Base-by-base conservation (phyloP, 2,113 vertebrate species). In the Rhinoderma darwinii region DNA sequence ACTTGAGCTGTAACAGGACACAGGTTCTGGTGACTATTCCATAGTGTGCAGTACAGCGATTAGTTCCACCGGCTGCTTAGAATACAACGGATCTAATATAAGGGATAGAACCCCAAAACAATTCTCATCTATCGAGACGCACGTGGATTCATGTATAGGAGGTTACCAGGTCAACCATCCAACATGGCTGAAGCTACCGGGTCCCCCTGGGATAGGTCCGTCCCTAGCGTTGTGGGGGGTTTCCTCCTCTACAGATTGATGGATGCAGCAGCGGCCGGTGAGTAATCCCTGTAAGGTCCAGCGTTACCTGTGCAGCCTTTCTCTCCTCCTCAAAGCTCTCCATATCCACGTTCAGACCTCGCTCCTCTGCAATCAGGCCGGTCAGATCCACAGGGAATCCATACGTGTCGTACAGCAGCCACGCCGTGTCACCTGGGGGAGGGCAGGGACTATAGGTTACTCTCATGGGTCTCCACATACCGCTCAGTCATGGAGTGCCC, bases 351-450 rank as follows among this genome's bases (percentile, higher is more conserved):
- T 70, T 88, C 89, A 99, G 93, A 32, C 98, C 97, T 27, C 98
- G 97, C 93, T 99, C 98, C 90, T 99, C 98, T 0, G 98, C 98
- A 68, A 99, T 99, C 75, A 99, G 94, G 14, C 95, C 97, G 0
- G 97, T 99, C 88, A 99, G 96, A 92, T 99, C 98, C 89, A 96
- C 95, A 7, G 97, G 98, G 91, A 99, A 99, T 0, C 97, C 98
- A 0, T 99, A 99, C 0, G 97, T 99, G 93, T 99, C 98, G 0
- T 99, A 99, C 22, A 99, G 89, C 79, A 99, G 91, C 98, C 98
- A 99, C 5, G 97, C 97, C 0, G 98, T 99, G 88, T 99, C 97
- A 25, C 98, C 98, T 99, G 75, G 66, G 79, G 50, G 73, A 5
- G 10, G 2, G 30, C 14, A 39, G 35, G 11, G 25, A 70, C 39